These are phyloP conservation scores for Tylochromis polylepis DNA, from an alignment of 2,113 vertebrate genomes.

Conservation along the genomic window DNA sequence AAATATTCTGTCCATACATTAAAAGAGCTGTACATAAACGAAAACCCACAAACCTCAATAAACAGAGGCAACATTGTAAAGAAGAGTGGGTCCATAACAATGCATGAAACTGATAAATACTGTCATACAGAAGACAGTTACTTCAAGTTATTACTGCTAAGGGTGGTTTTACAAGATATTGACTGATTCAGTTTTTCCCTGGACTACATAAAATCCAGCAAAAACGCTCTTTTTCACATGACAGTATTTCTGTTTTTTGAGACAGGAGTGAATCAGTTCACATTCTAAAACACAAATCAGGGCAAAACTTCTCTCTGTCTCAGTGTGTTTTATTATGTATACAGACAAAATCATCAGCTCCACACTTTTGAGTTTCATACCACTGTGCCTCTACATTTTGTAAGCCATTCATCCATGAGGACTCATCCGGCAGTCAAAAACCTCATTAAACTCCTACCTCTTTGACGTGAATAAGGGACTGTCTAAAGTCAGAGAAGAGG, in stretches of 20 bases:
- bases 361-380: not conserved
- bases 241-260: not conserved
- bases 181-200: not conserved
- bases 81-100: not conserved
- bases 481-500: conserved; percentile 41
- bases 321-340: not conserved
- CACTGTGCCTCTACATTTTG: conserved; percentile 16
- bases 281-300: not conserved
- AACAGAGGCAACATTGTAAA: not conserved
- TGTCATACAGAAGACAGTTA: not conserved
- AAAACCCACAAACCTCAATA: not conserved
- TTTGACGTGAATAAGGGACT: conserved; percentile 39
- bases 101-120: not conserved
- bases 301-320: not conserved
- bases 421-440: conserved; percentile 46
- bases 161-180: not conserved
- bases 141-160: not conserved
- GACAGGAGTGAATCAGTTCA: not conserved
- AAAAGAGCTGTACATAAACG: not conserved
- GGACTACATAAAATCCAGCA: not conserved
- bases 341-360: not conserved
- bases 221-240: not conserved
- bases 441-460: conserved; percentile 57
- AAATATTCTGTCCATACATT: not conserved
- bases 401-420: conserved; percentile 9